Conservation (phyloP, 2,113 vertebrate genomes). For the Cephalopholis sonnerati region DNA sequence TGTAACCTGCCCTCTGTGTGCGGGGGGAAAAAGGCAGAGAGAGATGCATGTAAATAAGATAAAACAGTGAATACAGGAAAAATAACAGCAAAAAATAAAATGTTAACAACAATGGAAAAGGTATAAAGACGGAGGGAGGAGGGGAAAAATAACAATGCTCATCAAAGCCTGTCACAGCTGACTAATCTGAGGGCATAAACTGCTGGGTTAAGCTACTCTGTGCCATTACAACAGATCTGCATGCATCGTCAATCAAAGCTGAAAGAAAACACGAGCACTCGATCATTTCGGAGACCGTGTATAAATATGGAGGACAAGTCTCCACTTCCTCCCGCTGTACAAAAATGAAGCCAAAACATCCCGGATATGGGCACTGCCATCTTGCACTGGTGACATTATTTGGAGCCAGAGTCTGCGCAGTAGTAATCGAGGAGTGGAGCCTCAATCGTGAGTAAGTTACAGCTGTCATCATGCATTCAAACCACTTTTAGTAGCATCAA, state of each 20-base stretch:
- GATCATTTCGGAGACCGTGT: slow-evolving; percentile 2
- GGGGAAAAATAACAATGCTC: neutral
- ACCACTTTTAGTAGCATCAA: no score
- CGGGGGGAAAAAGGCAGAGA: neutral
- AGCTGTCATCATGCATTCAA: no score
- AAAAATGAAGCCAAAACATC: no score
- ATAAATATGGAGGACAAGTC: no score
- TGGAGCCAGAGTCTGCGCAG: no score
- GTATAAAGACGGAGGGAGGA: no score
- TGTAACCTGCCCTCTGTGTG: slow-evolving; percentile 90
- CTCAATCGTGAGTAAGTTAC: no score
- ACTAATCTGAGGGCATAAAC: neutral
- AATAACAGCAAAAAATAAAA: neutral
- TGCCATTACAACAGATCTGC: slow-evolving; percentile 21
- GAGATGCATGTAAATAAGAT: neutral
- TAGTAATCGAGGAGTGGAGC: no score
- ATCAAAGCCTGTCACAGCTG: neutral
- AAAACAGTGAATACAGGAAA: neutral
- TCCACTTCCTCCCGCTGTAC: no score
- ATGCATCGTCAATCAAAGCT: slow-evolving; percentile 38
- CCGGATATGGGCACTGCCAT: no score
- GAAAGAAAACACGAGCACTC: slow-evolving; percentile 1
- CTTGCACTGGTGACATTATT: no score
- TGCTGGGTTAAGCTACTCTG: neutral
- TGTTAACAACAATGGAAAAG: neutral